A percentile compares a stretch with the other conserved stretches of the same genome.
phyloP scores from a whole-genome alignment of 2,113 vertebrate genomes.

The Toxostoma redivivum region DNA sequence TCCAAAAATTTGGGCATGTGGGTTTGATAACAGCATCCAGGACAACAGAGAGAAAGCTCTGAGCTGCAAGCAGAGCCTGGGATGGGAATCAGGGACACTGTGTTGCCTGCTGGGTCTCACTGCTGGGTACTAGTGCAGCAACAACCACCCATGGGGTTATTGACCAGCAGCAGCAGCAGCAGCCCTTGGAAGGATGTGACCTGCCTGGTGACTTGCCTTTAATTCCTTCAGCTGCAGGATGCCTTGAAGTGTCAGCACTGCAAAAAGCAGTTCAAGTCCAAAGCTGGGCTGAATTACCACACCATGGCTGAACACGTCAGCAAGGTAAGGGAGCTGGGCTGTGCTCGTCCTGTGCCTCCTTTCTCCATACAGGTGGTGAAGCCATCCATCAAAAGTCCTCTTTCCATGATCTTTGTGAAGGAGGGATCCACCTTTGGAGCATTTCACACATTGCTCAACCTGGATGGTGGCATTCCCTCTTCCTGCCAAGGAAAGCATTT shows the following conservation, averaged over 20 bases:
- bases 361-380: background rate
- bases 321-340: slow-evolving; percentile 76
- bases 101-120: background rate
- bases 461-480: background rate
- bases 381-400: background rate
- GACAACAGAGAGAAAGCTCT: background rate
- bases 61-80: background rate
- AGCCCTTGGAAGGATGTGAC: background rate
- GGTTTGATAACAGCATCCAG: background rate
- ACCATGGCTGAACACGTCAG: slow-evolving; percentile 92
- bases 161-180: background rate
- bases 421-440: background rate
- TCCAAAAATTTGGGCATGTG: background rate
- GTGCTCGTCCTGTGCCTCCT: background rate
- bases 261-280: slow-evolving; percentile 96
- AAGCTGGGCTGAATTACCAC: slow-evolving; percentile 97
- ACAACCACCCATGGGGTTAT: background rate
- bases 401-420: background rate
- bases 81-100: background rate
- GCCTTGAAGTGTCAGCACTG: slow-evolving; percentile 96
- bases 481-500: background rate
- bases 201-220: background rate
- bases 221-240: slow-evolving; percentile 85
- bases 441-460: background rate
- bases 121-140: background rate